phyloP scores from a whole-genome alignment of 2,113 vertebrate species.

The Eulacestoma nigropectus region DNA sequence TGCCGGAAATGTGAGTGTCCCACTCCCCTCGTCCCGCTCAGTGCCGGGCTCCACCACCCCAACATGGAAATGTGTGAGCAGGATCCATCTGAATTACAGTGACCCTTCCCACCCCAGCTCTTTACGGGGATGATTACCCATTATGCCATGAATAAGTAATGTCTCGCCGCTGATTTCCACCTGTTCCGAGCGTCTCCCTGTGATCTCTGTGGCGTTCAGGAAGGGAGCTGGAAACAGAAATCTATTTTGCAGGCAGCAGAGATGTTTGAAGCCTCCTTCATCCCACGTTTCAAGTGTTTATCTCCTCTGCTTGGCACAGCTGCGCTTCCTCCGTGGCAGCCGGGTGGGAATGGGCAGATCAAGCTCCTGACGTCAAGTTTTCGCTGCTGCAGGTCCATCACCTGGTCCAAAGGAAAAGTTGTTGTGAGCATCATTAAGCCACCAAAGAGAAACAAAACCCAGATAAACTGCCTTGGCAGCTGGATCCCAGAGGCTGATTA shows the following conservation, averaged over 20 bases:
- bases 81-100: not conserved
- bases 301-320: not conserved
- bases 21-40: rapidly evolving
- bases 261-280: slow-evolving; percentile 36
- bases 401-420: not conserved
- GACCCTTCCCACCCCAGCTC: not conserved
- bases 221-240: not conserved
- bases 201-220: slow-evolving; percentile 9
- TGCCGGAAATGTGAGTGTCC: not conserved
- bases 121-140: not conserved
- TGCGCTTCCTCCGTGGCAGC: not conserved
- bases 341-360: not conserved
- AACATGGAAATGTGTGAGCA: not conserved
- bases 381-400: rapidly evolving
- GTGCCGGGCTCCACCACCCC: rapidly evolving
- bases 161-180: not conserved
- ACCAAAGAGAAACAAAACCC: not conserved
- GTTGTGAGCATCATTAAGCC: not conserved
- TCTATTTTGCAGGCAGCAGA: not conserved
- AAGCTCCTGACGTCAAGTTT: not conserved
- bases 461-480: not conserved
- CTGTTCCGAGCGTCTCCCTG: not conserved
- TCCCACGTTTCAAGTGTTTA: not conserved
- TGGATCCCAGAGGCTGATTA: not conserved
- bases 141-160: not conserved